Conservation (phyloP, 2,113 vertebrate species). For the Cyprinodon brontotheroides region DNA sequence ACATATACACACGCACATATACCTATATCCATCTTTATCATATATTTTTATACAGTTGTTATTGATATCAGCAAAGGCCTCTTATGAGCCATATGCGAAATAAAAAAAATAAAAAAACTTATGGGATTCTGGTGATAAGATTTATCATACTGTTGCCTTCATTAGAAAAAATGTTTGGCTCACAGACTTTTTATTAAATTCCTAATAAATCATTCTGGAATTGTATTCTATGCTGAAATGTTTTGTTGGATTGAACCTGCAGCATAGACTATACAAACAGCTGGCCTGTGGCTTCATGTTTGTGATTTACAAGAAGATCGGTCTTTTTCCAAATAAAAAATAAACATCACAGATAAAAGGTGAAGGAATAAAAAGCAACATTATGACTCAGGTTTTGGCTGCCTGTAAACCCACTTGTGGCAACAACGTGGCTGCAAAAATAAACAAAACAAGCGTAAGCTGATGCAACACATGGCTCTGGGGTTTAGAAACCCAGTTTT, state of each 20-base stretch:
- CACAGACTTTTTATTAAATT: too few relatives aligned
- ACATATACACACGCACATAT: background rate
- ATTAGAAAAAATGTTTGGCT: too few relatives aligned
- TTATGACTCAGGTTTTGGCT: conserved; percentile 6
- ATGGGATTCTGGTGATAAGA: too few relatives aligned
- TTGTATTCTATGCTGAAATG: background rate
- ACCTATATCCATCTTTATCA: too few relatives aligned
- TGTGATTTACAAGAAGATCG: background rate
- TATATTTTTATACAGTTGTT: too few relatives aligned
- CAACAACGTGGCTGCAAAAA: background rate
- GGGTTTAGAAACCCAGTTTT: background rate
- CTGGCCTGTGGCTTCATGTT: background rate
- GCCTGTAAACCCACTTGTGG: background rate
- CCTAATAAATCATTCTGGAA: background rate
- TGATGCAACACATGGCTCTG: background rate
- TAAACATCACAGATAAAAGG: conserved; percentile 10
- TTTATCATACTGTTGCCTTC: too few relatives aligned
- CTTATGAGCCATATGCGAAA: too few relatives aligned
- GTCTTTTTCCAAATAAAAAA: conserved; percentile 7
- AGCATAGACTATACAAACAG: conserved; percentile 10
- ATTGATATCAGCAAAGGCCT: too few relatives aligned
- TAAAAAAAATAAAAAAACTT: too few relatives aligned
- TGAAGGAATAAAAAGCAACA: conserved; percentile 10
- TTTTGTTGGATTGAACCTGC: conserved; percentile 5
- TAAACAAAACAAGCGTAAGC: background rate